Evolutionary conservation across 1,140 invertebrate species (phyloP).

Genomic region (Calycopis cecrops): DNA sequence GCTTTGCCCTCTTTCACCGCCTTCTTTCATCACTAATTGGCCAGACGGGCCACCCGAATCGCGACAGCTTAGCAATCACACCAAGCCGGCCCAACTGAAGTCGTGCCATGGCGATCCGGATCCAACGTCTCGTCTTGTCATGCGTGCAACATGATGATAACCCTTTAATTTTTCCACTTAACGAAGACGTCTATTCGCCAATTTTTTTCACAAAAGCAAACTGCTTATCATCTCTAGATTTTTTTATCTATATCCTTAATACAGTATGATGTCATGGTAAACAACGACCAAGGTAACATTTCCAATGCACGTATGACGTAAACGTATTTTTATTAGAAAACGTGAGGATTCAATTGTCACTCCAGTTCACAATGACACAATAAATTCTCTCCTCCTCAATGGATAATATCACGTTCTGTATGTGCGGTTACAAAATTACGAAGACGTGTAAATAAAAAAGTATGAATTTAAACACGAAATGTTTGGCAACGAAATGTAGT

Average conservation of each 20-base stretch:
- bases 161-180: too few relatives aligned
- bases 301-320: neutral
- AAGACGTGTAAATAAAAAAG: neutral
- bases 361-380: neutral
- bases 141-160: too few relatives aligned
- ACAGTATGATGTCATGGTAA: neutral
- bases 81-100: too few relatives aligned
- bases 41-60: too few relatives aligned
- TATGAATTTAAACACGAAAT: slow-evolving; percentile 2
- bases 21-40: too few relatives aligned
- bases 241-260: neutral
- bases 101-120: too few relatives aligned
- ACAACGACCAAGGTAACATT: slow-evolving; percentile 3
- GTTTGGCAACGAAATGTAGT: too few relatives aligned
- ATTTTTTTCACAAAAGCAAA: too few relatives aligned
- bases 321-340: neutral
- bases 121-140: too few relatives aligned
- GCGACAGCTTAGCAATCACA: too few relatives aligned
- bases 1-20: too few relatives aligned
- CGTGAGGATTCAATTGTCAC: slow-evolving; percentile 2
- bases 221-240: neutral
- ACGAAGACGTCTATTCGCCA: too few relatives aligned
- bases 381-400: neutral
- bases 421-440: neutral
- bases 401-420: neutral